phyloP scores from a whole-genome alignment of 92 coral and sea anemone species.

The Ricordea florida region DNA sequence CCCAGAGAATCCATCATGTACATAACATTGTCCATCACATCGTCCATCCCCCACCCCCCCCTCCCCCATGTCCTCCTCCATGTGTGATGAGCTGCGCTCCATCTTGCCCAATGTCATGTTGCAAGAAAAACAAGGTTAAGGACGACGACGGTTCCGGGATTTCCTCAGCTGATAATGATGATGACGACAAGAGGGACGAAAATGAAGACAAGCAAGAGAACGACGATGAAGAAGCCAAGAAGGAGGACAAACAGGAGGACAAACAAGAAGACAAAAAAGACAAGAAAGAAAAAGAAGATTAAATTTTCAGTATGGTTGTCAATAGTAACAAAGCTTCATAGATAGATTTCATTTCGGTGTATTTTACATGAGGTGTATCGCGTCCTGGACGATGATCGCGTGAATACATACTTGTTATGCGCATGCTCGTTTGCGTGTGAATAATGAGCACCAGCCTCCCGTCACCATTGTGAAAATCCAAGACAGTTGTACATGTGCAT shows the following conservation, averaged over 20 bases:
- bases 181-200: slow-evolving; percentile 5
- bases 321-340: slow-evolving; percentile 15
- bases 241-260: too few species aligned
- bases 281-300: slow-evolving; percentile 26
- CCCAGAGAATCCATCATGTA: slow-evolving; percentile 82
- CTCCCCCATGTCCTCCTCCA: slow-evolving; percentile 76
- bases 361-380: slow-evolving; percentile 35
- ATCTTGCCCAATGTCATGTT: slow-evolving; percentile 77
- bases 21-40: slow-evolving; percentile 82
- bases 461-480: slow-evolving; percentile 13
- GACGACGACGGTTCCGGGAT: slow-evolving; percentile 1
- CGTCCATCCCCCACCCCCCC: slow-evolving; percentile 88
- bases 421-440: slow-evolving; percentile 31
- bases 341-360: slow-evolving; percentile 43
- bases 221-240: slow-evolving; percentile 5
- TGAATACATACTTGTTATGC: background rate
- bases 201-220: background rate
- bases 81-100: slow-evolving; percentile 73
- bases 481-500: slow-evolving; percentile 42
- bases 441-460: slow-evolving; percentile 5
- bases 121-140: slow-evolving; percentile 91
- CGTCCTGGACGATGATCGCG: slow-evolving; percentile 32
- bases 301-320: too few species aligned
- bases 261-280: too few species aligned
- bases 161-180: background rate